Conservation (phyloP, 2,888 invertebrate species). For the Thymelicus acteon region DNA sequence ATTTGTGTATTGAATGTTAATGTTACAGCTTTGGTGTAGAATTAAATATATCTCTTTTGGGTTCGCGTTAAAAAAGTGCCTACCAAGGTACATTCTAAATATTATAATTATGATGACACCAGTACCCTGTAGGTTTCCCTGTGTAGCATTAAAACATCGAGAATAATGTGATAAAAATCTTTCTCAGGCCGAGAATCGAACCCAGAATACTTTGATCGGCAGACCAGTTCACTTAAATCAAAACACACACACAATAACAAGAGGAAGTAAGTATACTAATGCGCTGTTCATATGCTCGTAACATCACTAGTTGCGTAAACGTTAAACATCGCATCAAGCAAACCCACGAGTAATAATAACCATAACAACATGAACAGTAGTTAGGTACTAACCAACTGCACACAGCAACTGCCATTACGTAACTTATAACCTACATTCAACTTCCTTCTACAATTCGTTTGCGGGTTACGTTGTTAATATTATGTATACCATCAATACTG, state of each 20-base stretch:
- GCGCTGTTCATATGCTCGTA: slow-evolving; percentile 1
- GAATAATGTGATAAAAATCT: too few relatives aligned
- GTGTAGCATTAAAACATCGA: too few relatives aligned
- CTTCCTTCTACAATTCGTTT: slow-evolving; percentile 25
- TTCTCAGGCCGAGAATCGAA: too few relatives aligned
- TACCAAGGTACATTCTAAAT: too few relatives aligned
- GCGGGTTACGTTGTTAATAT: slow-evolving; percentile 26
- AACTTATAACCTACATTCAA: slow-evolving; percentile 29
- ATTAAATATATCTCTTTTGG: too few relatives aligned
- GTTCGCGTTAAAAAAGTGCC: too few relatives aligned
- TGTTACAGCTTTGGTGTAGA: background rate
- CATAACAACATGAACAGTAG: slow-evolving; percentile 1
- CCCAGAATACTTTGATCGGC: too few relatives aligned
- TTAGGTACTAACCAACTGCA: background rate
- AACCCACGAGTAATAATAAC: slow-evolving; percentile 3
- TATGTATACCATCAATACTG: slow-evolving; percentile 32
- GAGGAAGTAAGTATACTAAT: too few relatives aligned
- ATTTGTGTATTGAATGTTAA: background rate
- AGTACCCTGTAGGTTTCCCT: too few relatives aligned
- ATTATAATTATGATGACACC: too few relatives aligned
- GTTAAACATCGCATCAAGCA: slow-evolving; percentile 17
- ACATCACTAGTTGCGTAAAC: slow-evolving; percentile 19
- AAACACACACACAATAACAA: too few relatives aligned
- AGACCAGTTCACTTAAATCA: too few relatives aligned
- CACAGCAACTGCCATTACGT: slow-evolving; percentile 28